Conservation (phyloP, 1,140 invertebrate genomes). For the Myzus persicae region DNA sequence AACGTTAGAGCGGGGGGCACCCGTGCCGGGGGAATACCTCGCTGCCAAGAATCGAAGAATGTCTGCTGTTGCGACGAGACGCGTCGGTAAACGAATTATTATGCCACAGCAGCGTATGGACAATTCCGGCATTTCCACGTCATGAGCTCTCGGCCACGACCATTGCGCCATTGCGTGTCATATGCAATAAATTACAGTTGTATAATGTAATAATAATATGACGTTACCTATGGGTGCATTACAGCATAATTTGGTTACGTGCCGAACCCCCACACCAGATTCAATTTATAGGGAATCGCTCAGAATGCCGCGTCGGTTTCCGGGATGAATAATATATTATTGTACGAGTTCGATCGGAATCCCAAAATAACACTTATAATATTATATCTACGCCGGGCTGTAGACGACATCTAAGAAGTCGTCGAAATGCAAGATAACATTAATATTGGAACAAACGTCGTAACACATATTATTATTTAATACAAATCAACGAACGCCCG, state of each 20-base stretch:
- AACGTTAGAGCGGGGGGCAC: background rate
- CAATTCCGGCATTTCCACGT: background rate
- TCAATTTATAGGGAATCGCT: background rate
- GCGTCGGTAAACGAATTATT: background rate
- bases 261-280: background rate
- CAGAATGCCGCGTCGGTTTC: background rate
- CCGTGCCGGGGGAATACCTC: background rate
- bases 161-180: background rate
- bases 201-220: background rate
- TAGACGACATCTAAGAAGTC: background rate
- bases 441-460: background rate
- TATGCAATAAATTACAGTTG: background rate
- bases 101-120: background rate
- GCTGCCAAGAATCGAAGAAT: background rate
- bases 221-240: background rate
- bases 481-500: background rate
- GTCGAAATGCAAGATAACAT: background rate
- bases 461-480: background rate
- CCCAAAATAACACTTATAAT: background rate
- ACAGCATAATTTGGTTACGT: background rate
- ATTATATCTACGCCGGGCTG: background rate
- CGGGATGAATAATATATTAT: background rate
- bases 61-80: background rate
- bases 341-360: no score
- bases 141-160: background rate